Percentiles rank a stretch among this genome's conserved stretches.
These are phyloP conservation scores for Drosophila kambysellisi DNA, from an alignment of 2,888 invertebrate species.

Conservation along the genomic window DNA sequence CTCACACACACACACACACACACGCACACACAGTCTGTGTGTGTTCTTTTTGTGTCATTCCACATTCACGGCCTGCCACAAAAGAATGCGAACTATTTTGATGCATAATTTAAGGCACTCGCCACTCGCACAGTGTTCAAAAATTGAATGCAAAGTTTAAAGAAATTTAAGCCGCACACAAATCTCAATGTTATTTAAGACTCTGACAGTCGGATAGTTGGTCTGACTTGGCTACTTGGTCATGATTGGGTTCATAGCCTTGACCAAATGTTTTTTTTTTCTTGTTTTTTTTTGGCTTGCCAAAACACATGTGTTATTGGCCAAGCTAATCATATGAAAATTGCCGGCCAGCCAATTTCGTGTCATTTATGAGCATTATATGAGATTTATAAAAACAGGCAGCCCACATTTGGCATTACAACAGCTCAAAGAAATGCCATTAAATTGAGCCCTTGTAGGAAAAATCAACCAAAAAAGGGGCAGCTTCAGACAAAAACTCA, in stretches of 20 bases:
- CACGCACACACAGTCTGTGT: slow-evolving; percentile 6
- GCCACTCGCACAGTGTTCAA: slow-evolving; percentile 10
- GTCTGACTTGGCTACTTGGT: slow-evolving; percentile 44
- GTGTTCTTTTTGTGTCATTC: slow-evolving; percentile 45
- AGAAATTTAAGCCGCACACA: slow-evolving; percentile 35
- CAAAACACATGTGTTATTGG: slow-evolving; percentile 42
- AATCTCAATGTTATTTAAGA: slow-evolving; percentile 7
- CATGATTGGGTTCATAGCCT: slow-evolving; percentile 60
- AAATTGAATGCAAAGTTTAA: slow-evolving; percentile 56
- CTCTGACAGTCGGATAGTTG: not conserved
- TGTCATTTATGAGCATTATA: slow-evolving; percentile 63
- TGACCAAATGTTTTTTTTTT: slow-evolving; percentile 50
- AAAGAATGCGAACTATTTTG: slow-evolving; percentile 54
- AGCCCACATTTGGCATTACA: slow-evolving; percentile 14
- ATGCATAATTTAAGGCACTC: slow-evolving; percentile 67
- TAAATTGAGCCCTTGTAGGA: slow-evolving; percentile 8
- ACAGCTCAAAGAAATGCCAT: slow-evolving; percentile 49
- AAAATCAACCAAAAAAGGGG: not conserved
- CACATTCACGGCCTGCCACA: slow-evolving; percentile 54
- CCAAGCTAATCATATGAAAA: slow-evolving; percentile 52
- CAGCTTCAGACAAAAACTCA: slow-evolving; percentile 12
- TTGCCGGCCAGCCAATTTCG: slow-evolving; percentile 42
- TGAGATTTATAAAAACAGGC: slow-evolving; percentile 62
- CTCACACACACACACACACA: slow-evolving; percentile 10
- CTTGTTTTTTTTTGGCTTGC: slow-evolving; percentile 5